A percentile compares a stretch with the other conserved stretches of the same genome.
Conservation (phyloP, 2,888 invertebrate genomes). For the Conomelus anceps region DNA sequence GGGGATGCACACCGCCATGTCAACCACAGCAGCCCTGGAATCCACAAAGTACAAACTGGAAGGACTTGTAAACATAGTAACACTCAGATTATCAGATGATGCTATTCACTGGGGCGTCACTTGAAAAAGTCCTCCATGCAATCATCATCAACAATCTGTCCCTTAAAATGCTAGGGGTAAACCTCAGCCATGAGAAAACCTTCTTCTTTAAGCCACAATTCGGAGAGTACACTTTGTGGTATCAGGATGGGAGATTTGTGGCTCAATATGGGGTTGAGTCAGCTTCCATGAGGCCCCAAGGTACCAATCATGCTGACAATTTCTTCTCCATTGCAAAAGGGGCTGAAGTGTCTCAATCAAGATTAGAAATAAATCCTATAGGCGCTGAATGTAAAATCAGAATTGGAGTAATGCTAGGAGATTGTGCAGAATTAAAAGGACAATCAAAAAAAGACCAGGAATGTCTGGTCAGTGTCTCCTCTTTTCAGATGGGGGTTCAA, state of each 20-base stretch:
- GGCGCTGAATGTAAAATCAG: conserved; percentile 12
- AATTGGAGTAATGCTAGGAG: conserved; percentile 6
- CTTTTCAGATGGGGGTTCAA: conserved; percentile 12
- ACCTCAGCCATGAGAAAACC: conserved; percentile 5
- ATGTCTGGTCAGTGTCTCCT: neutral
- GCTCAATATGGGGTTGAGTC: conserved; percentile 18
- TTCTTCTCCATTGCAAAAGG: conserved; percentile 5
- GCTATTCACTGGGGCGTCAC: too few relatives aligned
- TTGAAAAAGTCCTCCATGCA: too few relatives aligned
- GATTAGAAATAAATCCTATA: conserved; percentile 8
- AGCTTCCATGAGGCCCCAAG: conserved; percentile 9
- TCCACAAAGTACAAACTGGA: too few relatives aligned
- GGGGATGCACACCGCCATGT: too few relatives aligned
- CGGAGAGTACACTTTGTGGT: conserved; percentile 19
- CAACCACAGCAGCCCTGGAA: too few relatives aligned
- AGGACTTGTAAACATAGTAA: too few relatives aligned
- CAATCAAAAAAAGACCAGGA: conserved; percentile 5
- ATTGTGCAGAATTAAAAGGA: conserved; percentile 11
- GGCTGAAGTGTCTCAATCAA: neutral
- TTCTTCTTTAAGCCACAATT: conserved; percentile 6
- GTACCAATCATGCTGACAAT: conserved; percentile 12
- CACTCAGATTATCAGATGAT: too few relatives aligned
- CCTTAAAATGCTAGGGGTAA: conserved; percentile 17
- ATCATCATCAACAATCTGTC: too few relatives aligned
- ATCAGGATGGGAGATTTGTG: conserved; percentile 15